Base-by-base conservation (phyloP, 1,140 invertebrate genomes). In the Pomacea maculata region DNA sequence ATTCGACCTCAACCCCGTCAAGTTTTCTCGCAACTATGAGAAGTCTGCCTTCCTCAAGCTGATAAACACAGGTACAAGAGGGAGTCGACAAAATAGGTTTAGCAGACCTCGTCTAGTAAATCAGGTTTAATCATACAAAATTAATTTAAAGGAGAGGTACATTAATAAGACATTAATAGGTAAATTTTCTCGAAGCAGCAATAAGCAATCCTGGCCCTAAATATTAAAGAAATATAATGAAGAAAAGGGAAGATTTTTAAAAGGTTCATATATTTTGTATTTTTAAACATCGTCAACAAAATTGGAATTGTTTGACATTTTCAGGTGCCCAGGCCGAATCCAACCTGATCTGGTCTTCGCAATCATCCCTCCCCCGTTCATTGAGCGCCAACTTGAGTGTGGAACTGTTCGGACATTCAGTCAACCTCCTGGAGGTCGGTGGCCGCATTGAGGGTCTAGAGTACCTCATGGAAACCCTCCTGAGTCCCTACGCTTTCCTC, bases 1-100 rank as follows among this genome's bases (percentile, higher is more conserved):
- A 81, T 97, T 95, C 89, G 95, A 95, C 14, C 91, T 94, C 25
- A 96, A 98, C 88, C 92, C 92, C 81, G 94, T 96, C 21, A 96
- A 97, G 92, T 98, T 96, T 91, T 98, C 97, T 0, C 93, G 94
- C 88, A 97, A 97, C 89, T 94, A 94, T 77, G 97, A 98, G 88
- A 92, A 80, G 72, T 89, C 89, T 52, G 85, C 86, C 76, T 89
- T 89, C 82, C 84, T 86, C 14, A 85, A 90, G 68, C 85, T 82
- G 55, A 64, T 88, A 45, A 90, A 90, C 82, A 82, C 84, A 25
- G 89, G 89, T 19, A 29, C 25, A n/a, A 45, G 68, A 2, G 21
- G 1, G 67, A 70, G 0, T 25, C 34, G 34, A 0, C 34, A 45
- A 45, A 45, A 45, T 45, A 1, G 34, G 34, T 45, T 6, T 45